Conservation (phyloP, 2,113 vertebrate genomes). For the Tylochromis polylepis region DNA sequence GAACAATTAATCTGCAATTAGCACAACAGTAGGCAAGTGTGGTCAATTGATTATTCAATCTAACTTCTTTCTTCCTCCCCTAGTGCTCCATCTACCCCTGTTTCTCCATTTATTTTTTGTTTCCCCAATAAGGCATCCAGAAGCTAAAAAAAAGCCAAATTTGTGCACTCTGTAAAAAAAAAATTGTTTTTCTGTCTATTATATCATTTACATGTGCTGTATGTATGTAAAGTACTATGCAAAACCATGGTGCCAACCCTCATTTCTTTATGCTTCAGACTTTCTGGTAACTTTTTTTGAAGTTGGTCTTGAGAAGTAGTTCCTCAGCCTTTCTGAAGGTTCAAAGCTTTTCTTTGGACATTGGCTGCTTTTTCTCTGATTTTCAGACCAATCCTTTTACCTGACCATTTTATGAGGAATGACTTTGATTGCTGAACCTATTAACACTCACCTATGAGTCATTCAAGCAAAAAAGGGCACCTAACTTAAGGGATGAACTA, state of each 20-base stretch:
- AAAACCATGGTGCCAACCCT: background rate
- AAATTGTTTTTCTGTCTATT: background rate
- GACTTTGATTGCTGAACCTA: background rate
- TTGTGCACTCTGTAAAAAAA: background rate
- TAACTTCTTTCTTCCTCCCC: background rate
- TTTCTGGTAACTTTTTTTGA: background rate
- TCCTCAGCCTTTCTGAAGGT: too few species aligned
- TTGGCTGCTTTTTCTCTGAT: background rate
- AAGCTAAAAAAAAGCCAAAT: background rate
- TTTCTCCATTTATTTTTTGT: background rate
- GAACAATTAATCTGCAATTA: slow-evolving; percentile 29
- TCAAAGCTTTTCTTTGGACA: background rate
- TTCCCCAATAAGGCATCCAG: background rate
- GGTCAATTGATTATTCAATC: slow-evolving; percentile 20
- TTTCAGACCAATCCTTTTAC: background rate
- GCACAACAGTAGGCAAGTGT: background rate
- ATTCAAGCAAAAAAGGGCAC: background rate
- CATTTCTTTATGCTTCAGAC: background rate
- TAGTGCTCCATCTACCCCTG: background rate
- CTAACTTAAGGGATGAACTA: background rate
- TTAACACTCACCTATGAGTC: background rate
- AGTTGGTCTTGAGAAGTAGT: background rate
- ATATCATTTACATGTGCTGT: background rate
- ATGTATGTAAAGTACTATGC: background rate
- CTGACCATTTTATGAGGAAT: background rate